These are phyloP conservation scores for Strigamia maritima DNA, from an alignment of 2,888 invertebrate species.

Conservation along the genomic window DNA sequence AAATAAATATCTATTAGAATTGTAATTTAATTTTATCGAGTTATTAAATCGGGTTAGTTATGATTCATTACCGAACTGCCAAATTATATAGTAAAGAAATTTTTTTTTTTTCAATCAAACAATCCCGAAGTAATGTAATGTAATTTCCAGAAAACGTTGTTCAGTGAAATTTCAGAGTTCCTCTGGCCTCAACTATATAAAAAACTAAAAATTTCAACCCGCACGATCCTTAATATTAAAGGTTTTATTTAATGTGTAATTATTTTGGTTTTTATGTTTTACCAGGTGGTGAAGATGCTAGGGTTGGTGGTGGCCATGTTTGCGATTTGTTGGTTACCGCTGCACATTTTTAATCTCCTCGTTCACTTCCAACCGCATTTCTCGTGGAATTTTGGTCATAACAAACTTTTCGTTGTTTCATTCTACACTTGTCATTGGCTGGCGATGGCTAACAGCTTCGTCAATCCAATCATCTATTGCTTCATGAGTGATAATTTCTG, in stretches of 20 bases:
- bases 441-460: constrained; percentile 45
- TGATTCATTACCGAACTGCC: too few relatives aligned
- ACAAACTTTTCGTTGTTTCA: not conserved
- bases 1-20: too few relatives aligned
- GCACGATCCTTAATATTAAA: too few relatives aligned
- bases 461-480: constrained; percentile 47
- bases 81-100: too few relatives aligned
- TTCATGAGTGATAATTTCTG: constrained; percentile 50
- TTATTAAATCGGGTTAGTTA: too few relatives aligned
- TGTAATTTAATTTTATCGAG: too few relatives aligned
- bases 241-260: not conserved
- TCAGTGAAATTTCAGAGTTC: too few relatives aligned
- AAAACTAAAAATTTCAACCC: too few relatives aligned
- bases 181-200: too few relatives aligned
- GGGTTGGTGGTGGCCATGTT: constrained; percentile 79
- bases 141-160: not conserved
- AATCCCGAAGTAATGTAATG: too few relatives aligned
- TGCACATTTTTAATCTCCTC: constrained; percentile 60
- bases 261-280: constrained; percentile 39
- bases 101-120: too few relatives aligned
- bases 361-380: constrained; percentile 32
- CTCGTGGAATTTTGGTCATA: constrained; percentile 2
- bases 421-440: constrained; percentile 45
- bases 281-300: constrained; percentile 89
- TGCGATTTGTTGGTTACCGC: constrained; percentile 80